These are phyloP conservation scores for Brachionus paranguensis DNA, from an alignment of 1,140 invertebrate genomes.

Conservation along the genomic window DNA sequence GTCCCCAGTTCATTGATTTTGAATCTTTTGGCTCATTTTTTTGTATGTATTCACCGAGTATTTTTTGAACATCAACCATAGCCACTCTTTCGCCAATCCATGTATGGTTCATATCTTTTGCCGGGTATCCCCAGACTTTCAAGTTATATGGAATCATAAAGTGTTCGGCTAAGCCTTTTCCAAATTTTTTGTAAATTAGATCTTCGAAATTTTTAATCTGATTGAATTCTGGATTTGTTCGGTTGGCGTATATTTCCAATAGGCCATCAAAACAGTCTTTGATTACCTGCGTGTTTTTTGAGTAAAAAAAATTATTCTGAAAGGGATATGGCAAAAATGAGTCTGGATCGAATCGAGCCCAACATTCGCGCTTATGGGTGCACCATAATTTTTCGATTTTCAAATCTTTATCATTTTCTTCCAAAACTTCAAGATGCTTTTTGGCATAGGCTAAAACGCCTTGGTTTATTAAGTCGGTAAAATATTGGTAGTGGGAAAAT, in stretches of 20 bases:
- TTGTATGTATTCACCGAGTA: conserved; percentile 11
- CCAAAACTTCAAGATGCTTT: neutral
- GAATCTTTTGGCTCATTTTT: conserved; percentile 43
- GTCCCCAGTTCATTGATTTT: conserved; percentile 49
- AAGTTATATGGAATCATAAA: conserved; percentile 24
- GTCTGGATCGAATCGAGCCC: neutral
- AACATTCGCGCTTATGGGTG: neutral
- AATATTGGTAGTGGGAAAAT: conserved; percentile 42
- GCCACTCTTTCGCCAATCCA: conserved; percentile 21
- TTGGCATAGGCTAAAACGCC: neutral
- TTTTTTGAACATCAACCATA: neutral
- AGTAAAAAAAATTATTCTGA: conserved; percentile 2
- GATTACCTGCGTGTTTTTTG: neutral
- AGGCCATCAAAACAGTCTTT: conserved; percentile 23
- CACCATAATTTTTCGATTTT: conserved; percentile 14
- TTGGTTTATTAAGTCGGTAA: neutral
- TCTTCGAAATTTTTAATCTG: neutral
- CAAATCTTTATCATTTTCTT: neutral
- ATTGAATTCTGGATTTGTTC: neutral
- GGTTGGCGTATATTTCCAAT: neutral
- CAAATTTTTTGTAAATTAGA: conserved; percentile 10
- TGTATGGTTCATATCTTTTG: neutral
- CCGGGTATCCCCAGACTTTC: neutral
- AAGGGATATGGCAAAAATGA: conserved; percentile 11
- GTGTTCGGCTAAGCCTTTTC: neutral